A percentile compares a stretch with the other conserved stretches of the same genome.
These are phyloP conservation scores for Erebia ligea DNA, from an alignment of 2,888 invertebrate species.

Conservation along the genomic window DNA sequence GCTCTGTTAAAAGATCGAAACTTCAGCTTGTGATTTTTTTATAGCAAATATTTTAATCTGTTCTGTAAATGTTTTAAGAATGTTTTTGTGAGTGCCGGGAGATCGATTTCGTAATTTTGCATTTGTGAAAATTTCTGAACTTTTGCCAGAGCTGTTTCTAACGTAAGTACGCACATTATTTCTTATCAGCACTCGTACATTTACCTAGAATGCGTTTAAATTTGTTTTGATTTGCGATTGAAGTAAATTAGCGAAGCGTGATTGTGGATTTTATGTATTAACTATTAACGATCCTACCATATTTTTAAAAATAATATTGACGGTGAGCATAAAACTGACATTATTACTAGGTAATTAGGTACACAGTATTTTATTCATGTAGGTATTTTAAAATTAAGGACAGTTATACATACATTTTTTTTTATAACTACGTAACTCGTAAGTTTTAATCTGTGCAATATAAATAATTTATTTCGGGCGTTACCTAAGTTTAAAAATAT, in stretches of 20 bases:
- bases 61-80: conserved; percentile 6
- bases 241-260: conserved; percentile 13
- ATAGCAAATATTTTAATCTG: neutral
- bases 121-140: conserved; percentile 31
- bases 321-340: too few relatives aligned
- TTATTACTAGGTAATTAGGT: too few relatives aligned
- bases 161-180: conserved; percentile 31
- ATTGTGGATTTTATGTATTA: neutral
- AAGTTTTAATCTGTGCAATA: too few relatives aligned
- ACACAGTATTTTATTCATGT: too few relatives aligned
- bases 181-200: conserved; percentile 16
- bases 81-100: conserved; percentile 25
- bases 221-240: conserved; percentile 15
- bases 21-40: neutral
- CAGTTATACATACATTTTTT: too few relatives aligned
- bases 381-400: too few relatives aligned
- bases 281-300: too few relatives aligned
- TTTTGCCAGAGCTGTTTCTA: conserved; percentile 29
- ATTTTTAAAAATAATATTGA: too few relatives aligned
- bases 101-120: conserved; percentile 25
- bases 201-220: conserved; percentile 15
- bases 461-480: too few relatives aligned
- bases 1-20: neutral
- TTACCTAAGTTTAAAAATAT: too few relatives aligned
- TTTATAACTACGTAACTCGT: too few relatives aligned